A percentile compares a stretch with the other conserved stretches of the same genome.
Evolutionary conservation across 2,113 vertebrate genomes (phyloP).

Genomic region (Lasiurus borealis): DNA sequence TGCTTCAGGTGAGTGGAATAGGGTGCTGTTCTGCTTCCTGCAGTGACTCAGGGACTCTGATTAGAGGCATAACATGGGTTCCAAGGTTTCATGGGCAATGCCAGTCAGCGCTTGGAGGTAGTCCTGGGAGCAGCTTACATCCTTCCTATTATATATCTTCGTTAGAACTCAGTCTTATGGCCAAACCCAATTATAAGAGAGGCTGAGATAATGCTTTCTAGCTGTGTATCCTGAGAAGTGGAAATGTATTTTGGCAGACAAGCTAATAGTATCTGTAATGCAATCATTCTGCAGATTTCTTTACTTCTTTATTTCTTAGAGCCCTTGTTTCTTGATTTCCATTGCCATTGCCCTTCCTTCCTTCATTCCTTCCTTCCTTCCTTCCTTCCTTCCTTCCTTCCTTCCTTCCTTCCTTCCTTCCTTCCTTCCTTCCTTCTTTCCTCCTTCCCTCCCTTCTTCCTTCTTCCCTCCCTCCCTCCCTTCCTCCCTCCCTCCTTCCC

Average conservation of each 20-base stretch:
- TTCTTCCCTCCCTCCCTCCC: too few relatives aligned
- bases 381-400: too few relatives aligned
- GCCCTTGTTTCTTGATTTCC: neutral
- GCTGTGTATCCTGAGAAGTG: neutral
- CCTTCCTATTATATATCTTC: neutral
- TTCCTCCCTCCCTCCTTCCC: neutral
- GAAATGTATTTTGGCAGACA: neutral
- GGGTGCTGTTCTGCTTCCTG: neutral
- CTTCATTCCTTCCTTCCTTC: accelerated
- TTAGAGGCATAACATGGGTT: neutral
- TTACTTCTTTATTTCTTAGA: neutral
- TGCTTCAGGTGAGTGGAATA: neutral
- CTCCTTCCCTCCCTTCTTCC: neutral
- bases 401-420: too few relatives aligned
- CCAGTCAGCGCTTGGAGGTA: neutral
- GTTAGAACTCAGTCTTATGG: neutral
- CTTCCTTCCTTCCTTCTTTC: too few relatives aligned
- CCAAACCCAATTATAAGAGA: neutral
- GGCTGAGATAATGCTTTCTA: neutral
- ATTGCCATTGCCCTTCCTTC: neutral
- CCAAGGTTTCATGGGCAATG: neutral
- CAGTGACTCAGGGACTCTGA: neutral
- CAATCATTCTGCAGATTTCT: neutral
- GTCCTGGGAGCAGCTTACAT: neutral
- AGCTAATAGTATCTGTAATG: neutral